phyloP scores from a whole-genome alignment of 1,140 invertebrate genomes.

The Maconellicoccus hirsutus region DNA sequence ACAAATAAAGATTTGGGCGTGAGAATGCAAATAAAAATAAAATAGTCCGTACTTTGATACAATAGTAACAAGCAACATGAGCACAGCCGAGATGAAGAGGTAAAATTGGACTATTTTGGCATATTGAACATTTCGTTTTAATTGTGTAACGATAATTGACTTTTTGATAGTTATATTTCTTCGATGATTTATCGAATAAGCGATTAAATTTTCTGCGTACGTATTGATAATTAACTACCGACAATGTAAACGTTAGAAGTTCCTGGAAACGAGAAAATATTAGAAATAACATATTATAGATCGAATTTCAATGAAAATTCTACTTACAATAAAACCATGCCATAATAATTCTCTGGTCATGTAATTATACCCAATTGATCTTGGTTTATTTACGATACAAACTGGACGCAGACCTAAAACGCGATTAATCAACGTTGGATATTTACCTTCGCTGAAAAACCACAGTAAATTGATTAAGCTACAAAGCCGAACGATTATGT shows the following conservation, averaged over 20 bases:
- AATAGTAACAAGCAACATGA: constrained; percentile 35
- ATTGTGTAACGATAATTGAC: constrained; percentile 26
- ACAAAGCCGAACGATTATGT: background rate
- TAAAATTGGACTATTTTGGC: constrained; percentile 32
- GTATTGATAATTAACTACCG: constrained; percentile 45
- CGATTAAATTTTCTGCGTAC: constrained; percentile 29
- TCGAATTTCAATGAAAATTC: constrained; percentile 14
- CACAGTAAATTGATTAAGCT: constrained; percentile 42
- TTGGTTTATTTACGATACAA: constrained; percentile 38
- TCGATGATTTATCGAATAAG: background rate
- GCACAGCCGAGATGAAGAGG: constrained; percentile 32
- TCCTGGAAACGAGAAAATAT: constrained; percentile 39
- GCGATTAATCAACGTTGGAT: constrained; percentile 45
- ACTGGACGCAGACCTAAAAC: constrained; percentile 41
- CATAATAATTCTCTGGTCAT: constrained; percentile 52
- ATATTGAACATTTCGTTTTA: constrained; percentile 31
- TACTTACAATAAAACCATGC: constrained; percentile 52
- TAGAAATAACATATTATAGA: background rate
- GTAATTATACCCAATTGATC: constrained; percentile 44
- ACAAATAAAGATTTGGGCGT: background rate
- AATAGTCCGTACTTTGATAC: constrained; percentile 32
- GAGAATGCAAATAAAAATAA: background rate
- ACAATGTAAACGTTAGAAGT: constrained; percentile 43
- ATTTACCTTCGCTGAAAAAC: constrained; percentile 47
- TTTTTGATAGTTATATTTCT: background rate